Evolutionary conservation across 2,113 vertebrate genomes (phyloP).

Genomic region (Apodemus sylvaticus): DNA sequence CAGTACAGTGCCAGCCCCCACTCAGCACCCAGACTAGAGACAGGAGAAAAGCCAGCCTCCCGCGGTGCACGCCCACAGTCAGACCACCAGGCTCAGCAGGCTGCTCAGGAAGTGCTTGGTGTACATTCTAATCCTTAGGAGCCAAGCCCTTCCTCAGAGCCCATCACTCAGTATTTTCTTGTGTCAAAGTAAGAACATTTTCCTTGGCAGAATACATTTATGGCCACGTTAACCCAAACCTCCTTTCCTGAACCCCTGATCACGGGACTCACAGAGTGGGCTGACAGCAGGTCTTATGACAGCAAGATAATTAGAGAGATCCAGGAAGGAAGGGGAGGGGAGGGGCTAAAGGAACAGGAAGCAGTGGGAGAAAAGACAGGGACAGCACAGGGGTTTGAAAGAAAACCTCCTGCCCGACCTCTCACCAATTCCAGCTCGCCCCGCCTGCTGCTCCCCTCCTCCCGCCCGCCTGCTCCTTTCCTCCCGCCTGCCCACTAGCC

Average conservation of each 20-base stretch:
- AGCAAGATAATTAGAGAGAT: neutral
- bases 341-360: too few relatives aligned
- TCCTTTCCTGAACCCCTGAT: neutral
- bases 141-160: constrained; percentile 26
- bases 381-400: too few relatives aligned
- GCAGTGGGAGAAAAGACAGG: too few relatives aligned
- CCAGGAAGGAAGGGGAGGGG: too few relatives aligned
- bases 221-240: neutral
- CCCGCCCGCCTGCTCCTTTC: too few relatives aligned
- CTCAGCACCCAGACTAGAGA: neutral
- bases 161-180: constrained; percentile 23
- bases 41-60: neutral
- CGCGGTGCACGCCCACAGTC: neutral
- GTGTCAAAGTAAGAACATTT: constrained; percentile 64
- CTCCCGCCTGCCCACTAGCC: too few relatives aligned
- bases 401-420: too few relatives aligned
- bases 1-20: constrained; percentile 50
- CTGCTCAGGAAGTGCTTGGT: neutral
- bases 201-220: constrained; percentile 42
- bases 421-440: too few relatives aligned
- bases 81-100: neutral
- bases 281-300: neutral
- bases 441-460: too few relatives aligned
- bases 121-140: neutral
- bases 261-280: neutral